phyloP scores from a whole-genome alignment of 2,113 vertebrate genomes.

The Ammodytes marinus region DNA sequence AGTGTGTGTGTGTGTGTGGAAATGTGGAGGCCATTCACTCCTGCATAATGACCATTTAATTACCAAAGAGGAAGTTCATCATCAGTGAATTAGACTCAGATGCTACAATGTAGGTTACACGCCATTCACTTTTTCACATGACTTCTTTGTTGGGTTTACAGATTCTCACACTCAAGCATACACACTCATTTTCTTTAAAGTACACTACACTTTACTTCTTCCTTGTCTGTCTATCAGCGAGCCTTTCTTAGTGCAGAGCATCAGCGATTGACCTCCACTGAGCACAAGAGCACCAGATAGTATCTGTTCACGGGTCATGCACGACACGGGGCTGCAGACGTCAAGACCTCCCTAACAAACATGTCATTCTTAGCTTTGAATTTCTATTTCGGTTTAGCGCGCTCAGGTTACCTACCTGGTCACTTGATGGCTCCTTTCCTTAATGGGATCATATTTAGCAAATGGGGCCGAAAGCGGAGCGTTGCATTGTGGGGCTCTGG shows the following conservation, averaged over 20 bases:
- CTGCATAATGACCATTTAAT: slow-evolving; percentile 19
- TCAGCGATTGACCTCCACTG: slow-evolving; percentile 45
- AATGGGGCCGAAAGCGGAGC: not conserved
- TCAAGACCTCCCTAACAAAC: slow-evolving; percentile 47
- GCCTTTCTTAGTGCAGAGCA: slow-evolving; percentile 24
- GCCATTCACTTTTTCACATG: not conserved
- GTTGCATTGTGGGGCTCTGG: slow-evolving; percentile 67
- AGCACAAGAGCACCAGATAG: slow-evolving; percentile 46
- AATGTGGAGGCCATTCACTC: not conserved
- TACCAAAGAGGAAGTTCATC: not conserved
- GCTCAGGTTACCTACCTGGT: slow-evolving; percentile 69
- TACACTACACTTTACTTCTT: slow-evolving; percentile 11
- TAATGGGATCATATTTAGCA: slow-evolving; percentile 69
- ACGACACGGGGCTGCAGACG: slow-evolving; percentile 8
- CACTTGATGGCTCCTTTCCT: slow-evolving; percentile 54
- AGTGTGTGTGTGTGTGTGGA: not conserved
- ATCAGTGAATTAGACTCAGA: not conserved
- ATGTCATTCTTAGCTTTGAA: slow-evolving; percentile 56
- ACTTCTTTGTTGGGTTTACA: not conserved
- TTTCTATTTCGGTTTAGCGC: slow-evolving; percentile 57
- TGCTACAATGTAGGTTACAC: not conserved
- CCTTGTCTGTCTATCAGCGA: slow-evolving; percentile 43
- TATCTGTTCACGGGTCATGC: slow-evolving; percentile 47
- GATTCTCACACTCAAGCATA: not conserved
- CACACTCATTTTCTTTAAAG: slow-evolving; percentile 11